Evolutionary conservation across 2,797 vertebrate species (phyloP).

Genomic region (Limosa lapponica): DNA sequence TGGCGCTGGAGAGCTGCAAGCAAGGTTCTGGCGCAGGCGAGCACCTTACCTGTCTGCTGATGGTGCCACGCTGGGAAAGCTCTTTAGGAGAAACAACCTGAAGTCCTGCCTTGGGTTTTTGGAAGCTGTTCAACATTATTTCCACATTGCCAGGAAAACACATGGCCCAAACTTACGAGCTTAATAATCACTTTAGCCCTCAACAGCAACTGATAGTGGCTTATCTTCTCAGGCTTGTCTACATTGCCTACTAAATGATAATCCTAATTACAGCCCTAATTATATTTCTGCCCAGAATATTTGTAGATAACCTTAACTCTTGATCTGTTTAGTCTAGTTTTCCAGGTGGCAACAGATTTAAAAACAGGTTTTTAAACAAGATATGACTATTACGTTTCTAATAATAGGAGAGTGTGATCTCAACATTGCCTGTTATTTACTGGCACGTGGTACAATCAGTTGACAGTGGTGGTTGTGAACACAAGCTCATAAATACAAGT

Average conservation of each 20-base stretch:
- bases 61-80: background rate
- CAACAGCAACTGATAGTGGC: conserved; percentile 51
- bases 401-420: conserved; percentile 72
- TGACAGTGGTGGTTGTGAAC: conserved; percentile 54
- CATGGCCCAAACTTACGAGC: conserved; percentile 31
- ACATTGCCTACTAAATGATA: conserved; percentile 58
- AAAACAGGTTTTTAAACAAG: conserved; percentile 76
- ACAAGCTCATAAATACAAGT: conserved; percentile 50
- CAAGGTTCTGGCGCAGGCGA: background rate
- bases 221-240: conserved; percentile 71
- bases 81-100: conserved; percentile 43
- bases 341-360: conserved; percentile 81
- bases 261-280: conserved; percentile 75
- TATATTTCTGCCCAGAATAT: conserved; percentile 72
- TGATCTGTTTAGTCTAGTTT: conserved; percentile 80
- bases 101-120: conserved; percentile 16
- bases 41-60: background rate
- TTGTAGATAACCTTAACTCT: conserved; percentile 77
- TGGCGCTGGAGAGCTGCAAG: background rate
- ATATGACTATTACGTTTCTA: conserved; percentile 75
- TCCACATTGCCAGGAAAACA: conserved; percentile 52
- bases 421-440: conserved; percentile 63
- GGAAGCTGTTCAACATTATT: conserved; percentile 27
- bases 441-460: conserved; percentile 52
- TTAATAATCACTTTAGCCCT: conserved; percentile 66